These are phyloP conservation scores for Cylas formicarius DNA, from an alignment of 1,140 invertebrate genomes.

Conservation along the genomic window DNA sequence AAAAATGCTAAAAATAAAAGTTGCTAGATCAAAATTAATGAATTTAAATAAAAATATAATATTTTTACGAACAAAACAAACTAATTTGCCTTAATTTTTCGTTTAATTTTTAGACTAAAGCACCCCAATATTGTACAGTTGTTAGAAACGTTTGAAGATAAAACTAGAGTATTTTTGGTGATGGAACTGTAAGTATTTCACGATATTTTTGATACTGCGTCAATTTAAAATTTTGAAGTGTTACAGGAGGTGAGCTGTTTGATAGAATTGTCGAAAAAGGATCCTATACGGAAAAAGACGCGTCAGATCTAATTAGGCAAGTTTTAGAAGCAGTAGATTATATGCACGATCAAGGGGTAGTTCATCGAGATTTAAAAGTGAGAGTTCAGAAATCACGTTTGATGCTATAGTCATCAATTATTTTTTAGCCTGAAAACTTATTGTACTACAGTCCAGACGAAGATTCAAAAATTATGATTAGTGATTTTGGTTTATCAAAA, in stretches of 20 bases:
- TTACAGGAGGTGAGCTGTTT: slow-evolving; percentile 97
- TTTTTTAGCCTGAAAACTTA: slow-evolving; percentile 93
- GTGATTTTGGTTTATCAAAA: slow-evolving; percentile 98
- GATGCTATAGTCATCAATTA: no score
- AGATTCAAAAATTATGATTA: slow-evolving; percentile 99
- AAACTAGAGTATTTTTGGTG: slow-evolving; percentile 92
- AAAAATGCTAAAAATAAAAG: neutral
- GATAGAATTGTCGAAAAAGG: slow-evolving; percentile 98
- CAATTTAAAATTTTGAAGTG: slow-evolving; percentile 52
- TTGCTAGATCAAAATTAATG: neutral
- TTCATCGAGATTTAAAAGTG: slow-evolving; percentile 86
- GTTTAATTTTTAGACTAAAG: slow-evolving; percentile 68
- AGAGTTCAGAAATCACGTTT: no score
- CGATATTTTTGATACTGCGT: neutral
- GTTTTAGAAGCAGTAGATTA: slow-evolving; percentile 95
- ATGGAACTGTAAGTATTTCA: slow-evolving; percentile 95
- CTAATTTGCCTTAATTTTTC: neutral
- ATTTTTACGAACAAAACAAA: slow-evolving; percentile 1
- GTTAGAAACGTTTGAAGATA: slow-evolving; percentile 96
- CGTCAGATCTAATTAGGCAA: slow-evolving; percentile 89
- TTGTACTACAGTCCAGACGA: slow-evolving; percentile 95
- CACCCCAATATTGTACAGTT: slow-evolving; percentile 98
- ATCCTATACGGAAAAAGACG: slow-evolving; percentile 98
- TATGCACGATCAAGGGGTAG: slow-evolving; percentile 96
- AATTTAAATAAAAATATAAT: slow-evolving; percentile 1